Conservation (phyloP, 2,797 vertebrate genomes). For the Lacerta bilineata region DNA sequence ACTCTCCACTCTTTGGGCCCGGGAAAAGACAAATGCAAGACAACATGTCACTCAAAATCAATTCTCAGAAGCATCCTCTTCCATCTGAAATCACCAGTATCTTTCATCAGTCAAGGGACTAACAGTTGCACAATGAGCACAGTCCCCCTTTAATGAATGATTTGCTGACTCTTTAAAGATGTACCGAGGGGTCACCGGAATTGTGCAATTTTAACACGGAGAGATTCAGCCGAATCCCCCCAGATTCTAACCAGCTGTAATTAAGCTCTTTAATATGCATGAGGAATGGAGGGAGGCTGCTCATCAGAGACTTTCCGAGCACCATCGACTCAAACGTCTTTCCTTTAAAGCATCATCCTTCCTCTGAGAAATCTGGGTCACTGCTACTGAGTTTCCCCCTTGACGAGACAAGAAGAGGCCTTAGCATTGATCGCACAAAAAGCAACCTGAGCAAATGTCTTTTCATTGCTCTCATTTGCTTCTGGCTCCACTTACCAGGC, state of each 20-base stretch:
- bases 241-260: conserved; percentile 27
- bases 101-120: conserved; percentile 18
- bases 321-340: neutral
- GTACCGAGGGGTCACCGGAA: conserved; percentile 5
- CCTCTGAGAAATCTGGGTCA: neutral
- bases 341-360: neutral
- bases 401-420: neutral
- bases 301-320: neutral
- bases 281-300: neutral
- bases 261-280: conserved; percentile 33
- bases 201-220: neutral
- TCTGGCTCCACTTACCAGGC: neutral
- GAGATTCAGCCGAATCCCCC: conserved; percentile 2
- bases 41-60: conserved; percentile 17
- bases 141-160: neutral
- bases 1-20: neutral
- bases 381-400: neutral
- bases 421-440: neutral
- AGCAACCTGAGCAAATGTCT: neutral
- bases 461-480: neutral
- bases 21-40: neutral
- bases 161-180: conserved; percentile 10
- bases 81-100: neutral
- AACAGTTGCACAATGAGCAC: neutral
- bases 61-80: neutral